Conservation (phyloP, 1,140 invertebrate species). For the Papilio glaucus region DNA sequence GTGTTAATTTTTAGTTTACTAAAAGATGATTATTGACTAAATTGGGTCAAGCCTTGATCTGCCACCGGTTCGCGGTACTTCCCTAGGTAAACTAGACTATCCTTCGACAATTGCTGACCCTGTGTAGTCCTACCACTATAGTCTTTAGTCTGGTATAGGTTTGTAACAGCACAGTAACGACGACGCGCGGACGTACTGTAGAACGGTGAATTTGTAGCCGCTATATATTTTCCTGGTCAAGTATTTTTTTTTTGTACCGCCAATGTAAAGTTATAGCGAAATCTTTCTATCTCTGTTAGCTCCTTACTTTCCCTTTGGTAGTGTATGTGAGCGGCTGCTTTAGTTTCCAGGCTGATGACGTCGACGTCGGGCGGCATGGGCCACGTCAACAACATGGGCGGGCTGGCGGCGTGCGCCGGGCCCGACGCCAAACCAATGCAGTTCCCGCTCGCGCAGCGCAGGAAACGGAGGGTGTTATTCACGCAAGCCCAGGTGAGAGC, state of each 20-base stretch:
- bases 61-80: too few relatives aligned
- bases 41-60: too few relatives aligned
- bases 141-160: too few relatives aligned
- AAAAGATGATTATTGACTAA: too few relatives aligned
- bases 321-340: constrained; percentile 81
- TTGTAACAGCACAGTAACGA: too few relatives aligned
- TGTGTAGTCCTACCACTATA: too few relatives aligned
- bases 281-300: not conserved
- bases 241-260: not conserved
- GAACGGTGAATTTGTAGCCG: too few relatives aligned
- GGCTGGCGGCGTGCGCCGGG: constrained; percentile 89
- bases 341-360: constrained; percentile 95
- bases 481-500: constrained; percentile 95
- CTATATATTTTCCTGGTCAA: too few relatives aligned
- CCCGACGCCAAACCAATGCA: constrained; percentile 95
- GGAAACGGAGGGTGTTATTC: constrained; percentile 98
- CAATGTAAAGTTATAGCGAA: not conserved
- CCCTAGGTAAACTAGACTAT: too few relatives aligned
- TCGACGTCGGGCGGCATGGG: constrained; percentile 91
- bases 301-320: constrained; percentile 27
- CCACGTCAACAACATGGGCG: constrained; percentile 94
- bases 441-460: constrained; percentile 93
- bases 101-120: too few relatives aligned
- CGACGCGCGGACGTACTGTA: too few relatives aligned
- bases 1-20: too few relatives aligned